Evolutionary conservation across 2,797 vertebrate species (phyloP).

Genomic region (Crenichthys baileyi): DNA sequence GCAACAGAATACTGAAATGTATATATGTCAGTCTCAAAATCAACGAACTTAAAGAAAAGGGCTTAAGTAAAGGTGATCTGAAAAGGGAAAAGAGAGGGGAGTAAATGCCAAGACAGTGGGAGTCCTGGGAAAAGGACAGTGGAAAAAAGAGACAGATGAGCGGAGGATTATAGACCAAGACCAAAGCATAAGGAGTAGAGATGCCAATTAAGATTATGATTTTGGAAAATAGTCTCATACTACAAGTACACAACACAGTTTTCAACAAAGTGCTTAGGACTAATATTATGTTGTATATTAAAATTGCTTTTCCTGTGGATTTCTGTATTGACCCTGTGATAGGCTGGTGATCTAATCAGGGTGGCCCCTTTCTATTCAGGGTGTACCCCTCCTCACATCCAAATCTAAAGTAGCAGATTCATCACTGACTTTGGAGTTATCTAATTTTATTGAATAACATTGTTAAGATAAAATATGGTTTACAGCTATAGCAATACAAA

Average conservation of each 20-base stretch:
- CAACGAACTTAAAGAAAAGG: not conserved
- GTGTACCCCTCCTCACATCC: not conserved
- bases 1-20: too few relatives aligned
- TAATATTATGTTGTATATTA: not conserved
- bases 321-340: not conserved
- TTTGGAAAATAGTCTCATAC: constrained; percentile 43
- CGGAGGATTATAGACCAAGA: constrained; percentile 70
- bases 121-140: constrained; percentile 64
- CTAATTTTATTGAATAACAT: not conserved
- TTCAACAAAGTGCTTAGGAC: constrained; percentile 9
- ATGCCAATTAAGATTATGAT: constrained; percentile 52
- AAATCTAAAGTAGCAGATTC: not conserved
- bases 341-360: not conserved
- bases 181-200: constrained; percentile 44
- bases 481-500: constrained; percentile 6
- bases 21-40: too few relatives aligned
- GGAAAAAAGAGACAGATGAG: constrained; percentile 62
- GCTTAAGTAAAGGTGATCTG: constrained; percentile 23
- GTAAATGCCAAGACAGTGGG: constrained; percentile 58
- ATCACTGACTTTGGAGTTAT: not conserved
- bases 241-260: not conserved
- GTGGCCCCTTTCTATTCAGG: too few relatives aligned
- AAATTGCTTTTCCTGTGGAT: not conserved
- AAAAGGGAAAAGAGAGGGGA: constrained; percentile 28
- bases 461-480: not conserved